Evolutionary conservation across 2,113 vertebrate genomes (phyloP).

Genomic region (Isurus oxyrinchus): DNA sequence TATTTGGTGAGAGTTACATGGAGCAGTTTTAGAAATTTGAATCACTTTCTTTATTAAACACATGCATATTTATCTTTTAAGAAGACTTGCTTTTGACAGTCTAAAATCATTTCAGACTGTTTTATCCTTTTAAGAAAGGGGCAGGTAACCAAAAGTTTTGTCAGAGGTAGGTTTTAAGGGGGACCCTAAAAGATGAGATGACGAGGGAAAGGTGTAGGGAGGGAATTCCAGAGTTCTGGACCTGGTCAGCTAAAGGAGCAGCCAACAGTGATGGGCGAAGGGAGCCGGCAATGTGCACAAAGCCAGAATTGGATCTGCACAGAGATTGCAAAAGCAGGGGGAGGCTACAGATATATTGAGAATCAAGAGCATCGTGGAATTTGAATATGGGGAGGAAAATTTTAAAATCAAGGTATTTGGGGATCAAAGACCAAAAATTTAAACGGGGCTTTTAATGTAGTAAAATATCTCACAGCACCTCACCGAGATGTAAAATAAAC

Average conservation of each 20-base stretch:
- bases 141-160: neutral
- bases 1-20: neutral
- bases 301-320: neutral
- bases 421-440: neutral
- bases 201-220: neutral
- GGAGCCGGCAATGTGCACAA: neutral
- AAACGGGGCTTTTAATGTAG: neutral
- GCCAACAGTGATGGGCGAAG: neutral
- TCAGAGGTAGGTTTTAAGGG: neutral
- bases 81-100: neutral
- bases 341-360: neutral
- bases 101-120: neutral
- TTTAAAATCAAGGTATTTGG: neutral
- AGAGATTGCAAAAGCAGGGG: too few relatives aligned
- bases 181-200: neutral
- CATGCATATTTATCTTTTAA: neutral
- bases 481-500: neutral
- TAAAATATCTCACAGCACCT: neutral
- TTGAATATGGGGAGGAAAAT: neutral
- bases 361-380: neutral
- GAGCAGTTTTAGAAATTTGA: neutral
- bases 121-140: neutral
- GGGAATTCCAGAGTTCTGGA: neutral
- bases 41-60: neutral
- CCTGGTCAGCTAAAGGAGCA: neutral